Evolutionary conservation across 2,113 vertebrate species (phyloP).

Genomic region (Caranx ignobilis): DNA sequence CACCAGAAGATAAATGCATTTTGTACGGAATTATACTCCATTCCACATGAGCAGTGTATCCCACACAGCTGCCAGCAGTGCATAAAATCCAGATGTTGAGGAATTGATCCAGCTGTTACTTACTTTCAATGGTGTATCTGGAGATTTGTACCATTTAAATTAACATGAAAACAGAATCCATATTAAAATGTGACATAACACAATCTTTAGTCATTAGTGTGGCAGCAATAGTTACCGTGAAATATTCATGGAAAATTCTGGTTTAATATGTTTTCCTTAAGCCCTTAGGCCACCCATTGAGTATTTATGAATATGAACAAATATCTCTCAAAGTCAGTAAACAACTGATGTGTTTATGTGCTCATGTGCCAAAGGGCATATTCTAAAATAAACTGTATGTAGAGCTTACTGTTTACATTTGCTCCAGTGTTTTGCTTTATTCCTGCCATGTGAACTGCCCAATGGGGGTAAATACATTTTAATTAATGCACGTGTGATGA

Average conservation of each 20-base stretch:
- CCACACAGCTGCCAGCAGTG: slow-evolving; percentile 17
- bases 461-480: slow-evolving; percentile 61
- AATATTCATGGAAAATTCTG: slow-evolving; percentile 25
- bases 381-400: slow-evolving; percentile 46
- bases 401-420: slow-evolving; percentile 33
- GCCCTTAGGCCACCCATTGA: slow-evolving; percentile 9
- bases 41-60: slow-evolving; percentile 31
- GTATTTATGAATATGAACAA: slow-evolving; percentile 33
- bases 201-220: background rate
- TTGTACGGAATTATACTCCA: slow-evolving; percentile 4
- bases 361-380: slow-evolving; percentile 30
- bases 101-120: slow-evolving; percentile 4
- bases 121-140: background rate
- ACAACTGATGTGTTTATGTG: slow-evolving; percentile 43
- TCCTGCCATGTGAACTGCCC: slow-evolving; percentile 20
- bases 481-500: slow-evolving; percentile 55
- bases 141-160: slow-evolving; percentile 12
- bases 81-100: slow-evolving; percentile 31
- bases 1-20: slow-evolving; percentile 22
- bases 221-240: background rate
- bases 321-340: slow-evolving; percentile 41
- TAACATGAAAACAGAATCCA: slow-evolving; percentile 9
- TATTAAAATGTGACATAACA: slow-evolving; percentile 6
- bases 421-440: slow-evolving; percentile 20
- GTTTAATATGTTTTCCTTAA: slow-evolving; percentile 3